Evolutionary conservation across 1,140 invertebrate genomes (phyloP), one percentile per base, ranked within the genome.

Genomic region (Holotrichia oblita): DNA sequence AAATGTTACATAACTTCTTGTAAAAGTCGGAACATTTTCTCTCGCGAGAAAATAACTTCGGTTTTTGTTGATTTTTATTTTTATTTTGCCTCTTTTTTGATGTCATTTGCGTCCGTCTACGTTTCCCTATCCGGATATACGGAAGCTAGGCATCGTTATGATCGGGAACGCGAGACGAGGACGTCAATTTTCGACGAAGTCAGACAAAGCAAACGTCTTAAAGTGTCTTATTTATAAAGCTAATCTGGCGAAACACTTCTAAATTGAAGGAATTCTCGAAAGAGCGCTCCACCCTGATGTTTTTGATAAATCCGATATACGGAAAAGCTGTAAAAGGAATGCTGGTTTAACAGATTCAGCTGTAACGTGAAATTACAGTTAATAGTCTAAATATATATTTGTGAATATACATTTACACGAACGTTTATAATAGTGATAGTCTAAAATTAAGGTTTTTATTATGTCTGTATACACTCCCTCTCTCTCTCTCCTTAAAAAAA

Each of bases 1-100:
- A 83, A 84, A 81, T 80, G 83, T 83, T 85, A 85, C 84, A 85
- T 85, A 85, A 85, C 83, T 85, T 85, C 83, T 85, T 83, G 83
- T 85, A 83, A 85, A 83, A 83, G 81, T 82, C 80, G 81, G 81
- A 82, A 84, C 83, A 83, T 84, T 82, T 79, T 81, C 80, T 81
- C 79, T 80, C 80, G 80, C 44, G 76, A 77, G 78, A 78, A 80
- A 77, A 80, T 64, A 82, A 81, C 42, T 82, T 83, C 77, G 77
- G 78, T 76, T 81, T 77, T 80, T 81, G 77, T 79, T 82, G 80
- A 80, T 81, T 81, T 80, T 69, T 69, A 69, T 69, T 69, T 69
- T 69, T 69, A 69, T 69, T 69, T 69, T 69, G 22, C 61, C 61
- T 34, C 27, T 69, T 34, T 69, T 69, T 69, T 20, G 61, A 69